Evolutionary conservation across 1,140 invertebrate species (phyloP), one percentile per base, ranked within the genome.

Genomic region (Portunus trituberculatus): DNA sequence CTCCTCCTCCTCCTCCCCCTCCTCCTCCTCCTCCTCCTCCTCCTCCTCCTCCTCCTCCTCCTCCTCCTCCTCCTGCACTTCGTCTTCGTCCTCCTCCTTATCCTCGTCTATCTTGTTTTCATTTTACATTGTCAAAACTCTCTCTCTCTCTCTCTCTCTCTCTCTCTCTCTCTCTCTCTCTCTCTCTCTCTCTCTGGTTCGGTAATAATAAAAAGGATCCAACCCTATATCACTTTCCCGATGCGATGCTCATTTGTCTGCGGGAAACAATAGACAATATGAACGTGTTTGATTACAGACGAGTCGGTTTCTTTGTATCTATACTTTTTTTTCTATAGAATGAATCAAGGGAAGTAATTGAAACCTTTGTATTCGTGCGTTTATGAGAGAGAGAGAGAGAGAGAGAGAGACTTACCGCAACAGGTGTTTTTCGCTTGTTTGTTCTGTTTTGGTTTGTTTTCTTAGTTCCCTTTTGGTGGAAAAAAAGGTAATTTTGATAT

Each of bases 341-440:
- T n/a, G 67, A 76, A 76, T 76, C 67, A 76, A n/a, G 67, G 67
- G n/a, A 76, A 76, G 67, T 76, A 76, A 76, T 76, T 76, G 67
- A 76, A 76, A 20, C 67, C 67, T 76, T 76, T 76, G 67, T 76
- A 20, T n/a, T 76, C 25, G 12, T n/a, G 67, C 25, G 16, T 76
- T 76, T 76, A n/a, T 76, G 20, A 76, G 67, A n/a, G 67, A n/a
- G 67, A n/a, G 67, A n/a, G 67, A n/a, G 67, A 76, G 67, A 76
- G 67, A 76, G 20, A 76, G 67, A 76, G 20, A 76, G 67, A 76
- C 67, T 76, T n/a, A 1, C 67, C 67, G 0, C n/a, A n/a, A 25
- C n/a, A 76, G n/a, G 20, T n/a, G 20, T 76, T 20, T 76, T 76
- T 0, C 67, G 12, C 20, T 20, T 16, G 10, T 59, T 59, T 20